Evolutionary conservation across 92 coral and sea anemone genomes (phyloP).

Genomic region (Zoanthus sociatus): DNA sequence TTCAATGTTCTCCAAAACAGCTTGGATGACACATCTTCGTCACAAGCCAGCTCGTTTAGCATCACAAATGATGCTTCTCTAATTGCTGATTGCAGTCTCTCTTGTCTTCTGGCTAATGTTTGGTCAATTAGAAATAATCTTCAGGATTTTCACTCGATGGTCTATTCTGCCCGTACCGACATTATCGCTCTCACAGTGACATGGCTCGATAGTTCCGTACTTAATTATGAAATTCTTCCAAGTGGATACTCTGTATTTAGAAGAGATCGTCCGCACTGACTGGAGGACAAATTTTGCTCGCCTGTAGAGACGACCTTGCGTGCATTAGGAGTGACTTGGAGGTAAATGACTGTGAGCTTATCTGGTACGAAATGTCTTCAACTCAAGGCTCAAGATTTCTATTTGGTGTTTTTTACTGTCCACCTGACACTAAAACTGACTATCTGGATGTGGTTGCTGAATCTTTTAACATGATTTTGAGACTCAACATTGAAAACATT

Average conservation of each 20-base stretch:
- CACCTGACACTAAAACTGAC: slow-evolving; percentile 48
- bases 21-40: too few species aligned
- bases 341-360: slow-evolving; percentile 30
- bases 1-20: too few species aligned
- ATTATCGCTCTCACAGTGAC: slow-evolving; percentile 34
- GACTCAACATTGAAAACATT: slow-evolving; percentile 50
- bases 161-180: background rate
- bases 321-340: slow-evolving; percentile 25
- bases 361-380: slow-evolving; percentile 28
- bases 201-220: slow-evolving; percentile 43
- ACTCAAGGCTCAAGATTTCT: slow-evolving; percentile 37
- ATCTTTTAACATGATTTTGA: slow-evolving; percentile 22
- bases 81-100: too few species aligned
- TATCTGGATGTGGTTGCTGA: slow-evolving; percentile 48
- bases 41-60: too few species aligned
- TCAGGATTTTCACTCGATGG: background rate
- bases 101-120: too few species aligned
- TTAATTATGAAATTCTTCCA: slow-evolving; percentile 44
- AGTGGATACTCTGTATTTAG: slow-evolving; percentile 45
- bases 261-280: slow-evolving; percentile 30
- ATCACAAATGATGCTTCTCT: too few species aligned
- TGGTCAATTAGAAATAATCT: too few species aligned
- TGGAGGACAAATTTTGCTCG: slow-evolving; percentile 36
- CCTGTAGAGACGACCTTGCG: background rate
- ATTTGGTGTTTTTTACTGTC: slow-evolving; percentile 55